Evolutionary conservation across 2,888 invertebrate genomes (phyloP).

Genomic region (Drosophila nigricruria): DNA sequence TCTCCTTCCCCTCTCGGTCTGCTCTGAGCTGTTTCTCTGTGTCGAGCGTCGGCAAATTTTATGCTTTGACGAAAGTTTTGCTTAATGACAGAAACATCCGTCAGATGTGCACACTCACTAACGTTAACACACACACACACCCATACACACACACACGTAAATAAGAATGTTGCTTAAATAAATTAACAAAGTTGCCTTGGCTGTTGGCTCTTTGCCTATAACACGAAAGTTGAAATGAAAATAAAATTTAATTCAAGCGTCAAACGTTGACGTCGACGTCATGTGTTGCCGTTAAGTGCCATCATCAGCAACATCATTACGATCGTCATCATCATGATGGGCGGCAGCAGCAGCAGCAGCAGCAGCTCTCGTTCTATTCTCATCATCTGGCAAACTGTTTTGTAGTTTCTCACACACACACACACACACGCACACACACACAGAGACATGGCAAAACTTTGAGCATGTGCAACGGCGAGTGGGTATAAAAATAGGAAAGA

Average conservation of each 20-base stretch:
- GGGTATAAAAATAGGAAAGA: slow-evolving; percentile 1
- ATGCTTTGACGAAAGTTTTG: slow-evolving; percentile 75
- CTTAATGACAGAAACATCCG: slow-evolving; percentile 73
- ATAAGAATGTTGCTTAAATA: slow-evolving; percentile 70
- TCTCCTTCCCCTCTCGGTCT: background rate
- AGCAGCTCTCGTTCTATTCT: slow-evolving; percentile 45
- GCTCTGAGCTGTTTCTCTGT: slow-evolving; percentile 28
- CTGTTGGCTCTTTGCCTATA: slow-evolving; percentile 71
- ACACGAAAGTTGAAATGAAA: slow-evolving; percentile 71
- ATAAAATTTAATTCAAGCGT: slow-evolving; percentile 73
- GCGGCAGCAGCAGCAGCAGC: slow-evolving; percentile 41
- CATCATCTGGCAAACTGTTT: slow-evolving; percentile 64
- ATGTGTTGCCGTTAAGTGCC: slow-evolving; percentile 73
- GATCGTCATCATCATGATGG: slow-evolving; percentile 22
- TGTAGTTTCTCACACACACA: slow-evolving; percentile 54
- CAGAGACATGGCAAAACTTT: slow-evolving; percentile 42
- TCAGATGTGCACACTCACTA: slow-evolving; percentile 42
- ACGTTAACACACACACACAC: slow-evolving; percentile 16
- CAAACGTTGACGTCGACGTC: slow-evolving; percentile 44
- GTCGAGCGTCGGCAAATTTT: slow-evolving; percentile 58
- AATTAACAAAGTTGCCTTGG: slow-evolving; percentile 72
- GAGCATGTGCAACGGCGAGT: slow-evolving; percentile 5
- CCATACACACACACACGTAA: slow-evolving; percentile 22
- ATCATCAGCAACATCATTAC: slow-evolving; percentile 49
- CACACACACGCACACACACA: slow-evolving; percentile 34